phyloP scores from a whole-genome alignment of 2,113 vertebrate genomes.

The Cepphus grylle region DNA sequence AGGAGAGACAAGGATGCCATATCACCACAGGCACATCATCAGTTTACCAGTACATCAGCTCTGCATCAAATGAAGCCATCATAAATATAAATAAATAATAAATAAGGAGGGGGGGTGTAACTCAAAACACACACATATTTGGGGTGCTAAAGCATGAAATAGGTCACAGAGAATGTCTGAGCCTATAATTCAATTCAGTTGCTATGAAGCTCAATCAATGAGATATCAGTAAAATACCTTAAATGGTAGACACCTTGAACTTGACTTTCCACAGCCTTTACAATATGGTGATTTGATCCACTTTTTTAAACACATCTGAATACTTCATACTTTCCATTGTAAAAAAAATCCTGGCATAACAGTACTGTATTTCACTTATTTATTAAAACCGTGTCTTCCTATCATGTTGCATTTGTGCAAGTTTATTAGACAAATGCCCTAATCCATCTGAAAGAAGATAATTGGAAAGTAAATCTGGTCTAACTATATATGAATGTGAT shows the following conservation, averaged over 20 bases:
- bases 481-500: neutral
- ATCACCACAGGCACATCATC: neutral
- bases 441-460: neutral
- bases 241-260: neutral
- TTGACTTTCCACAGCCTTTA: neutral
- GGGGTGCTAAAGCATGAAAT: neutral
- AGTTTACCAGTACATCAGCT: conserved; percentile 23
- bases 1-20: neutral
- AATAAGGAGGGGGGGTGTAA: neutral
- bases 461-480: neutral
- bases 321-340: neutral
- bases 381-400: neutral
- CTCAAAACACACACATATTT: neutral
- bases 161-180: neutral
- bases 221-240: neutral
- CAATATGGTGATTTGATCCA: too few species aligned
- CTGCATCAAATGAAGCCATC: conserved; percentile 2
- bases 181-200: conserved; percentile 36
- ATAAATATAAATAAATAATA: neutral
- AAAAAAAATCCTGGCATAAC: neutral
- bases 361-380: neutral
- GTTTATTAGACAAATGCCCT: neutral
- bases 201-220: neutral
- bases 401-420: neutral
- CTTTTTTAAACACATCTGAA: neutral